Conservation (phyloP, 2,797 vertebrate species). For the Morelia viridis region DNA sequence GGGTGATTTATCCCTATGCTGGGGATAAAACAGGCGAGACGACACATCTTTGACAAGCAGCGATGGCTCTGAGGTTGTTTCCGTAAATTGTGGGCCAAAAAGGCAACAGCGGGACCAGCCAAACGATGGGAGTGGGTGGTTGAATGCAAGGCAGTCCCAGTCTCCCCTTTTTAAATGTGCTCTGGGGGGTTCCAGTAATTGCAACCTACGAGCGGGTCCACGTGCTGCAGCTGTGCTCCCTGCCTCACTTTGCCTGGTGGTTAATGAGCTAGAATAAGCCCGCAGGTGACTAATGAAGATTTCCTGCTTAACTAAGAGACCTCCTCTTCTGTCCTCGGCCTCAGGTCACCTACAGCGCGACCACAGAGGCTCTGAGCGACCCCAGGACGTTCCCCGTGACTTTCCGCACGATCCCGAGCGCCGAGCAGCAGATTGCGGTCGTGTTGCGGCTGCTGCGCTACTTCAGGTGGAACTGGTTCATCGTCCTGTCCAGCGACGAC, state of each 20-base stretch:
- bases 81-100: no score
- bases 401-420: constrained; percentile 81
- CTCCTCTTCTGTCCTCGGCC: not conserved
- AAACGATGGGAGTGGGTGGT: no score
- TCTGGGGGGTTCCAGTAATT: not conserved
- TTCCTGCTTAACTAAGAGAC: not conserved
- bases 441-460: constrained; percentile 74
- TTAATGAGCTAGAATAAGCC: not conserved
- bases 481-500: constrained; percentile 79
- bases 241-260: not conserved
- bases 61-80: no score
- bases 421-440: constrained; percentile 79
- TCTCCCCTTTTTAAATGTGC: not conserved
- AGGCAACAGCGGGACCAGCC: no score
- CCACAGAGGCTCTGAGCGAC: constrained; percentile 41
- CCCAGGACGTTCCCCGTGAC: constrained; percentile 71
- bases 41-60: no score
- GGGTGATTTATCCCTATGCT: no score
- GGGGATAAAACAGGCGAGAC: no score
- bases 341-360: constrained; percentile 63
- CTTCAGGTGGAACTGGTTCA: constrained; percentile 84
- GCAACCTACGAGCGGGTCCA: not conserved
- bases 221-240: not conserved
- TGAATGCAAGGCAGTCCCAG: no score
- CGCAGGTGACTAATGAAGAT: not conserved